Evolutionary conservation across 1,140 invertebrate genomes (phyloP), one percentile per base, ranked within the genome.

Genomic region (Diachasma alloeum): DNA sequence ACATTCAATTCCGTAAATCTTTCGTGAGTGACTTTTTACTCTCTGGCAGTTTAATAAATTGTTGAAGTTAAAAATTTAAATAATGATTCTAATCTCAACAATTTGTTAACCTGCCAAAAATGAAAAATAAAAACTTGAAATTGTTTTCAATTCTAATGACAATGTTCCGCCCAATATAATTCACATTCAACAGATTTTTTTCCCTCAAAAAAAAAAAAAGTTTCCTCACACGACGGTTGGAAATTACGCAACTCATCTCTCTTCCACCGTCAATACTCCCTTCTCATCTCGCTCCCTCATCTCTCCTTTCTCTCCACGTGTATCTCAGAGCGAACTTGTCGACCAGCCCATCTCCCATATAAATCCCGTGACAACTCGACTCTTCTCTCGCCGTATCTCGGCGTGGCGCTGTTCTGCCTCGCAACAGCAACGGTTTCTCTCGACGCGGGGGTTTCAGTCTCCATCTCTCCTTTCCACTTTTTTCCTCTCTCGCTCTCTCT

Each of bases 241-340:
- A 79, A 78, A 79, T 84, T 84, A 79, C 83, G 82, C 80, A 84
- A 84, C 79, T 1, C 15, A 26, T 79, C 78, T 83, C 72, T 67
- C 75, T 78, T 75, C 71, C 42, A 37, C 46, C 42, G 36, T 76
- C 13, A 31, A 19, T 37, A 53, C 71, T 70, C 75, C 67, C 44
- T 75, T 17, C 42, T 69, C 70, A 56, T 69, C 48, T 72, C 53
- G n/a, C n/a, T n/a, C n/a, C 59, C 53, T 59, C 22, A 59, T 26
- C 19, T 42, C 24, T 31, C 31, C 31, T 66, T 39, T 31, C 72
- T 31, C 75, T 77, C 71, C 73, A 26, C 63, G 15, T 44, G 48
- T 39, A 59, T 37, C 24, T n/a, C 13, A 31, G 31, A 31, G 31
- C 59, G 19, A 46, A 15, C 46, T 37, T 53, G 69, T 6, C 56